Evolutionary conservation across 2,888 invertebrate species (phyloP), one percentile per base, ranked within the genome.

Genomic region (Erynnis tages): DNA sequence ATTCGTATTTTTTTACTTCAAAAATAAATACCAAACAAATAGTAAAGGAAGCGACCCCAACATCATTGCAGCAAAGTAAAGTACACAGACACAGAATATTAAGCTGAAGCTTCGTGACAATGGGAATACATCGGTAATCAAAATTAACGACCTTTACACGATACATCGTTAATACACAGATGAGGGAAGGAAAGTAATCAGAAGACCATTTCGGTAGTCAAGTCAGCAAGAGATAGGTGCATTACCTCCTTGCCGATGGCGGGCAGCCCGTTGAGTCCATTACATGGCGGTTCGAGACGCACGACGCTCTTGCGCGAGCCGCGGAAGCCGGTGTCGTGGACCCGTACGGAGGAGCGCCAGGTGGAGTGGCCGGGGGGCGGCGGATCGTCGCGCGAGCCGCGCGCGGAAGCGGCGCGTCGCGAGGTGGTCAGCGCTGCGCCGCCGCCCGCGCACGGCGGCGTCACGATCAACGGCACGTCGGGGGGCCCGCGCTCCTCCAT

Each of bases 331-430:
- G 92, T 91, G 69, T 92, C 92, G 73, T 90, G 91, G 59, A 92
- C 91, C 60, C 92, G 88, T 63, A 93, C 92, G 61, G 92, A 92
- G 63, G 92, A 92, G 88, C 92, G 92, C 84, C 92, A 92, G 45
- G 91, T 82, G 64, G 91, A 84, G 47, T 19, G 27, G 23, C 45
- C 45, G 38, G 47, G 29, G 38, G 47, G 47, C 47, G 76, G 83
- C 61, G 70, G 80, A 55, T 87, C 87, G 55, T 85, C 86, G 62
- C 83, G 82, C 40, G 86, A 85, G 65, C 82, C 81, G 59, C 86
- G 80, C 56, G 85, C 76, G 69, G 87, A 82, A 23, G 76, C 76
- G 58, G 76, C 69, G 65, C 87, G 84, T 50, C 84, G 78, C 65
- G 85, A 82, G 62, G 81, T 82, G 68, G 82, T 81, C 59, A 82